Evolutionary conservation across 2,113 vertebrate species (phyloP), one percentile per base, ranked within the genome.

Genomic region (Origma solitaria): DNA sequence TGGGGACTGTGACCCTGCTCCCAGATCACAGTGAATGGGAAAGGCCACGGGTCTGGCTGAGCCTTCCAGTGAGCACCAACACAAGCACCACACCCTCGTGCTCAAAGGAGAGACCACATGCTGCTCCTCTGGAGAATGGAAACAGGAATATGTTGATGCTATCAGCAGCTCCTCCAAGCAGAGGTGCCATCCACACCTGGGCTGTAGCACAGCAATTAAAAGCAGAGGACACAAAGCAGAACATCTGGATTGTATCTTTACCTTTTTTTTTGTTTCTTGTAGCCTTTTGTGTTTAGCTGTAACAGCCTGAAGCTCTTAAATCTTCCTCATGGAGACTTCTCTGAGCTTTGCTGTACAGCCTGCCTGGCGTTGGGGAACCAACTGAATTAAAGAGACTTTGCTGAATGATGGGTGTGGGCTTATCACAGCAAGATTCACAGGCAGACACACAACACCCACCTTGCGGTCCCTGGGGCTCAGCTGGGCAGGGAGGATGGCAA

Each of bases 1-100:
- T 2, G 7, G 28, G 44, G 75, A 45, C 35, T 4, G 1, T 8
- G 42, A 28, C 44, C 53, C 18, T 51, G 42, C 56, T 79, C 61
- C 69, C 47, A 65, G n/a, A 4, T 2, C n/a, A 44, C 0, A 1
- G 24, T 15, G n/a, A 8, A 25, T 2, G 23, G 66, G 56, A 42
- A 51, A 21, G 53, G 47, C 18, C 38, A 5, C 0, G 4, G 6
- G 7, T 8, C 18, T 30, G 35, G 49, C 64, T 35, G 72, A 72
- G 33, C 49, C 27, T 57, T 40, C 57, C 50, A 35, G 6, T 22
- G 37, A 66, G 15, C 51, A 51, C 5, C 71, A 53, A 6, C 3
- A 0, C 54, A 17, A 60, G 65, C 3, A n/a, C 57, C 42, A 30
- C 68, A 44, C 17, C 28, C 77, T 50, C 0, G 0, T 21, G 15